Conservation (phyloP, 2,888 invertebrate genomes). For the Drosophila fulvimacula region DNA sequence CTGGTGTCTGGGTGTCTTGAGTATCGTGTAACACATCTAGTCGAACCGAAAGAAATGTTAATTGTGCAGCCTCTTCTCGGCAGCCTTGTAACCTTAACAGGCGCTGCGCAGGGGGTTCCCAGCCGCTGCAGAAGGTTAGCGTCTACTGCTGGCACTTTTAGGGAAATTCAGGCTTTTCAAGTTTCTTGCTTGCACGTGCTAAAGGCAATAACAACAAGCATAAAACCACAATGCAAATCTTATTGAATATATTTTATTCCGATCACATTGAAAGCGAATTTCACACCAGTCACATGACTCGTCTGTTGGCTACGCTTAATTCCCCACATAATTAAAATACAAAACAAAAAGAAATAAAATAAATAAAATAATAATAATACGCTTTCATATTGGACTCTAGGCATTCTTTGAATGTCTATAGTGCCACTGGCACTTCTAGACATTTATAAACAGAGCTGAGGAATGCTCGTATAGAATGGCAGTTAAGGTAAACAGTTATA, state of each 20-base stretch:
- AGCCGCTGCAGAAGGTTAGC: background rate
- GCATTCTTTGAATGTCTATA: slow-evolving; percentile 1
- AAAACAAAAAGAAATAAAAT: background rate
- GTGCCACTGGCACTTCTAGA: background rate
- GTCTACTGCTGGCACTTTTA: slow-evolving; percentile 17
- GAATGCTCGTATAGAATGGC: slow-evolving; percentile 10
- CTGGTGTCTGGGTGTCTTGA: slow-evolving; percentile 15
- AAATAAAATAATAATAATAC: background rate
- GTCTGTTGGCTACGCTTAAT: slow-evolving; percentile 14
- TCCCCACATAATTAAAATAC: slow-evolving; percentile 12
- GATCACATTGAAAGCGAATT: slow-evolving; percentile 32
- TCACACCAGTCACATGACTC: slow-evolving; percentile 49
- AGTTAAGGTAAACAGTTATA: background rate
- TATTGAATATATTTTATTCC: slow-evolving; percentile 24
- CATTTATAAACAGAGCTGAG: background rate
- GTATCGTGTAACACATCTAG: slow-evolving; percentile 42
- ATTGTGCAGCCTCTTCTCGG: slow-evolving; percentile 16
- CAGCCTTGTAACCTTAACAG: slow-evolving; percentile 13
- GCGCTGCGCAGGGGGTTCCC: slow-evolving; percentile 4
- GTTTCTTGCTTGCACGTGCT: slow-evolving; percentile 36
- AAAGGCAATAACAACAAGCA: slow-evolving; percentile 9
- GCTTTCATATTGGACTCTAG: background rate
- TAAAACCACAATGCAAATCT: slow-evolving; percentile 23
- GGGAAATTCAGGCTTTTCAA: slow-evolving; percentile 36
- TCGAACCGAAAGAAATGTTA: slow-evolving; percentile 41